Base-by-base conservation (phyloP, 2,888 invertebrate genomes). In the Eulithis prunata region DNA sequence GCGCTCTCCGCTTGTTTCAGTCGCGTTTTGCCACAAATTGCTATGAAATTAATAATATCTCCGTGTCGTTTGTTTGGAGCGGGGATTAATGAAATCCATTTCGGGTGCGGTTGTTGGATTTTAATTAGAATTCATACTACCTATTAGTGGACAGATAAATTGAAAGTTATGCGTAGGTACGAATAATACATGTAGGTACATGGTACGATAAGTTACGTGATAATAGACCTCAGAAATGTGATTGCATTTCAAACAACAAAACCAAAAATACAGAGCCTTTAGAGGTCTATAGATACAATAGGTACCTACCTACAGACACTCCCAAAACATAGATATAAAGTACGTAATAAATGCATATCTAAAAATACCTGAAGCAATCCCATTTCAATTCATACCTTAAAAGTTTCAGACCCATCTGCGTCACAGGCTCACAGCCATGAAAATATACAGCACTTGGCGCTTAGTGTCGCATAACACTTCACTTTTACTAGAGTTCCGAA, bases 401-500 rank as follows among this genome's bases (percentile, higher is more conserved):
- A 67, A 57, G 46, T 61, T 63, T 66, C 14, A 62, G 78, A 78
- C 75, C 71, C 85, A 86, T 81, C 85, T 87, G 71, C 66, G 68
- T 64, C 68, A 65, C 68, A 71, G 59, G 54, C 68, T 67, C 64
- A 67, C 66, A 67, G 68, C 66, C 70, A 73, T 73, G 71, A 70
- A 71, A 68, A 58, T 67, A 67, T 67, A 67, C 58, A 69, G 69
- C 68, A 66, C 69, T 69, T 63, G 61, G 52, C 70, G 60, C 57
- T 64, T 54, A 68, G 61, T 71, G 69, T 71, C 72, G 71, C 76
- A 75, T 81, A 88, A 86, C 89, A 86, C 86, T 89, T 85, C 79
- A 85, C 83, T 86, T 88, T 87, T 83, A 87, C 81, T 67, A 82
- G 78, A 82, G 88, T 81, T 90, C 85, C 72, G 83, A 84, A 84